These are phyloP conservation scores for Papilio demoleus DNA, from an alignment of 2,888 invertebrate species.

Conservation along the genomic window DNA sequence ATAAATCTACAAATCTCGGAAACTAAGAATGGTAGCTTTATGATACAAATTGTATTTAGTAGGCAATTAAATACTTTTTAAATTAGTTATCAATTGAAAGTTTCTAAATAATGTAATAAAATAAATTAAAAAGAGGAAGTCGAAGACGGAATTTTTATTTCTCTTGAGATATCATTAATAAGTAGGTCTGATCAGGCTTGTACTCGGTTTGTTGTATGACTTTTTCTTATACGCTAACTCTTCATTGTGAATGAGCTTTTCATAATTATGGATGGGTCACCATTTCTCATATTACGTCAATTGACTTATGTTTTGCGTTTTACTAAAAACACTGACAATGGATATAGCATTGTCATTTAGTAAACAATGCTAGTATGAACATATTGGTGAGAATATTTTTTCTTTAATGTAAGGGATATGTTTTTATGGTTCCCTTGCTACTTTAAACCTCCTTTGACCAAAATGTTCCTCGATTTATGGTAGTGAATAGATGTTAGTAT, in stretches of 20 bases:
- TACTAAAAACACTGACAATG: constrained; percentile 11
- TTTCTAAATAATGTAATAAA: no score
- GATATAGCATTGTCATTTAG: constrained; percentile 6
- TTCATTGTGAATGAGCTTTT: background rate
- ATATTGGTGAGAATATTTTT: constrained; percentile 10
- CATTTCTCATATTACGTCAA: background rate
- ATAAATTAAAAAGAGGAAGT: no score
- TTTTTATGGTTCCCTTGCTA: background rate
- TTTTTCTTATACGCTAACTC: no score
- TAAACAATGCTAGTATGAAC: constrained; percentile 12
- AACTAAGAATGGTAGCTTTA: no score
- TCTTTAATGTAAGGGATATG: background rate
- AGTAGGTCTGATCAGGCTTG: no score
- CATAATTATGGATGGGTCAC: background rate
- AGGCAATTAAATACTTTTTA: no score
- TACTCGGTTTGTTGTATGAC: no score
- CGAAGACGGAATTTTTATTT: no score
- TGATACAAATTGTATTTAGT: no score
- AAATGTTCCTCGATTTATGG: background rate
- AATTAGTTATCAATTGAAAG: no score
- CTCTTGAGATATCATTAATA: no score
- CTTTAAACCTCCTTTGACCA: background rate
- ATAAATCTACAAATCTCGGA: no score
- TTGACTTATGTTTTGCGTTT: background rate
- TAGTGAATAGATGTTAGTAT: background rate